Evolutionary conservation across 2,113 vertebrate genomes (phyloP).

Genomic region (Salvelinus namaycush): DNA sequence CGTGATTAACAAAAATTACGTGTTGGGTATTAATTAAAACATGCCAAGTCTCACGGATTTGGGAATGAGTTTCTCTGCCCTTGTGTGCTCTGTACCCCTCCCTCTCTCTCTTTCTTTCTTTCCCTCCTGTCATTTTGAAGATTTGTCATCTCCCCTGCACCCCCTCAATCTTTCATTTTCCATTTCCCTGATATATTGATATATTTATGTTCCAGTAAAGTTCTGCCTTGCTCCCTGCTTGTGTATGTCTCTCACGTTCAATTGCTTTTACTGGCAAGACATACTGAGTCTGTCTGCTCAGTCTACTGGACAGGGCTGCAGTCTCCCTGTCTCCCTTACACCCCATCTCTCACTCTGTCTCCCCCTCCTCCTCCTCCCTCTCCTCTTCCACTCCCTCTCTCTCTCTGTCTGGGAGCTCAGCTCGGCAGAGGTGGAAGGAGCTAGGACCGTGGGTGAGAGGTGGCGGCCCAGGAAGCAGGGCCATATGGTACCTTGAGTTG

Average conservation of each 20-base stretch:
- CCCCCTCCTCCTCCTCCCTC: constrained; percentile 38
- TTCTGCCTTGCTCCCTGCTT: background rate
- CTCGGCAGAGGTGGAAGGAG: background rate
- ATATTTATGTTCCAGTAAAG: constrained; percentile 2
- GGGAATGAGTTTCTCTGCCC: constrained; percentile 27
- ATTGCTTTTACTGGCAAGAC: background rate
- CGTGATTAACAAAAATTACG: constrained; percentile 78
- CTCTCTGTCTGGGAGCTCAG: background rate
- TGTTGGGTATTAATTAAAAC: constrained; percentile 80
- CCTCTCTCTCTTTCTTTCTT: background rate
- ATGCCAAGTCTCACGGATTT: constrained; percentile 62
- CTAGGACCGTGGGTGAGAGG: background rate
- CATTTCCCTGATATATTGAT: constrained; percentile 3
- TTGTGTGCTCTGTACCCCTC: constrained; percentile 20
- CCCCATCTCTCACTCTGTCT: background rate
- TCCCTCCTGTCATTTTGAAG: constrained; percentile 2
- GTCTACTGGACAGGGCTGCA: constrained; percentile 3
- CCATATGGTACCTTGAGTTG: background rate
- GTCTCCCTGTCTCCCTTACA: background rate
- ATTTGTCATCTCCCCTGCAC: background rate
- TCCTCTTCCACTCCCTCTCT: constrained; percentile 47
- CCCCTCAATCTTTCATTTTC: background rate
- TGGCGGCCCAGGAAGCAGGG: background rate
- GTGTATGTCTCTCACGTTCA: constrained; percentile 15
- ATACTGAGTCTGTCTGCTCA: background rate